phyloP scores from a whole-genome alignment of 2,888 invertebrate genomes.

The Netelia inedita region DNA sequence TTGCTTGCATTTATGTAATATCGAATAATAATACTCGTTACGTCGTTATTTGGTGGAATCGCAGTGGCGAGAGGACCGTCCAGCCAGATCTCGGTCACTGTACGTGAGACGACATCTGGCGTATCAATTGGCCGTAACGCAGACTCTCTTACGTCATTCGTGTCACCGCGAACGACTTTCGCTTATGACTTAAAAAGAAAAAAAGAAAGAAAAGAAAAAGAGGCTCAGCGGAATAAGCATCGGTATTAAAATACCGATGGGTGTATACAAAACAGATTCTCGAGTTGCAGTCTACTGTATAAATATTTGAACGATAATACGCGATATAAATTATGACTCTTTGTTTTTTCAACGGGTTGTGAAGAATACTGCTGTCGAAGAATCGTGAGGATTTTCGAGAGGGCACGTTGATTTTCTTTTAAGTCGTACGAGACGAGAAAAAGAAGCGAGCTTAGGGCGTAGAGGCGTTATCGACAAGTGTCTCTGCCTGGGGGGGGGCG shows the following conservation, averaged over 20 bases:
- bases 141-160: conserved; percentile 57
- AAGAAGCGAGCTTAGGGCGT: not conserved
- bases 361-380: conserved; percentile 65
- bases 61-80: conserved; percentile 14
- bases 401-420: conserved; percentile 3
- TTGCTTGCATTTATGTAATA: not conserved
- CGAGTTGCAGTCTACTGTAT: too few relatives aligned
- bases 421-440: conserved; percentile 7
- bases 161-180: conserved; percentile 63
- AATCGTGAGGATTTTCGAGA: conserved; percentile 7
- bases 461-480: conserved; percentile 51
- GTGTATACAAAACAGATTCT: too few relatives aligned
- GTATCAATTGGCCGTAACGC: conserved; percentile 46
- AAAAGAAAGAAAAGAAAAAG: not conserved
- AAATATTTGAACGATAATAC: conserved; percentile 39
- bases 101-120: conserved; percentile 61
- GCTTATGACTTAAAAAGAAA: conserved; percentile 52
- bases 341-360: not conserved
- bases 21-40: not conserved
- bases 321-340: conserved; percentile 5
- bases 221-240: conserved; percentile 26
- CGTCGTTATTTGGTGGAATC: conserved; percentile 43
- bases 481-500: conserved; percentile 23
- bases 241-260: conserved; percentile 19
- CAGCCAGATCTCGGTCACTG: conserved; percentile 49